Conservation (phyloP, 2,888 invertebrate genomes). For the Dynastes maya region DNA sequence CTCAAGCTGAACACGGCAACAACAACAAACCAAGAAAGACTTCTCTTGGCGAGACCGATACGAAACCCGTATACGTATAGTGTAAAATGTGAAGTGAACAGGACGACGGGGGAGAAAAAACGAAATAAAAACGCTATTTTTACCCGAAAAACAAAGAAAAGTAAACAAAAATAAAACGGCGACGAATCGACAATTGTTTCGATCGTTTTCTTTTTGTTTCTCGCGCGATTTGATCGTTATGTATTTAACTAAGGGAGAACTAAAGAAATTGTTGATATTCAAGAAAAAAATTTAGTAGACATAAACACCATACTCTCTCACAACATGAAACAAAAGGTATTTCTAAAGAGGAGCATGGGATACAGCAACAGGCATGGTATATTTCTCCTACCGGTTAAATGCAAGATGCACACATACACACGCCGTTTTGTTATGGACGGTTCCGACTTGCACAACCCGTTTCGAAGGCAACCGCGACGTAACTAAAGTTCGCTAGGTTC, state of each 20-base stretch:
- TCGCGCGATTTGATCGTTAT: not conserved
- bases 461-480: slow-evolving; percentile 57
- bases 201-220: not conserved
- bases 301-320: slow-evolving; percentile 47
- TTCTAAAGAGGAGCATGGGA: not conserved
- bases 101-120: not conserved
- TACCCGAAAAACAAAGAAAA: slow-evolving; percentile 2
- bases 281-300: not conserved
- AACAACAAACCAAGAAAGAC: slow-evolving; percentile 38
- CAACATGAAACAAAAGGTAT: not conserved
- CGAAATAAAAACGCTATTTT: slow-evolving; percentile 40
- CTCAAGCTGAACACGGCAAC: slow-evolving; percentile 60
- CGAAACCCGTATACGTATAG: not conserved
- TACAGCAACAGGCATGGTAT: slow-evolving; percentile 7
- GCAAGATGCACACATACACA: slow-evolving; percentile 1
- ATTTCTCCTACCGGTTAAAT: slow-evolving; percentile 5
- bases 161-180: not conserved
- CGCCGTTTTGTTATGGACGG: not conserved
- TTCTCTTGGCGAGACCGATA: not conserved
- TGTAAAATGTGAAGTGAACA: not conserved
- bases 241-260: not conserved
- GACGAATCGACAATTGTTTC: not conserved
- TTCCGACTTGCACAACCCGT: slow-evolving; percentile 54
- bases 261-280: not conserved
- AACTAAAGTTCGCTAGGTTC: slow-evolving; percentile 55